These are phyloP conservation scores for Tinamus major DNA, from an alignment of 2,797 vertebrate genomes.

Conservation along the genomic window DNA sequence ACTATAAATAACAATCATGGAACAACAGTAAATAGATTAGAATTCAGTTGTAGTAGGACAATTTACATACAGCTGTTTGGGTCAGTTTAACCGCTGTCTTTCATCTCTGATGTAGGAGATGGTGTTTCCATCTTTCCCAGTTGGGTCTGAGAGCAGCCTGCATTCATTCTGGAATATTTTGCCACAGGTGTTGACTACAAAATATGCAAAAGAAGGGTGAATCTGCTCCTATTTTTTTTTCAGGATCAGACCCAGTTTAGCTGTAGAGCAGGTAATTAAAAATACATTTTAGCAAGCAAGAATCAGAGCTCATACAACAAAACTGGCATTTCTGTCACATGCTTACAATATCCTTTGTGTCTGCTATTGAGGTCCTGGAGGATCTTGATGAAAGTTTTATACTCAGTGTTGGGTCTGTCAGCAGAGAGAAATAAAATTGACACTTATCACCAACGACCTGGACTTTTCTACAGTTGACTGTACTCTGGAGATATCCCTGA, in stretches of 20 bases:
- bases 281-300: not conserved
- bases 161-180: not conserved
- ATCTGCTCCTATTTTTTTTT: not conserved
- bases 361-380: not conserved
- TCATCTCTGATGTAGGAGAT: not conserved
- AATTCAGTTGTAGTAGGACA: not conserved
- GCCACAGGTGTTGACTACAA: not conserved
- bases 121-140: too few species aligned
- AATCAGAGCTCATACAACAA: not conserved
- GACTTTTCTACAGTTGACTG: not conserved
- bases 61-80: not conserved
- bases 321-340: not conserved
- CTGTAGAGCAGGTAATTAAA: not conserved
- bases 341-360: not conserved
- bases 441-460: not conserved
- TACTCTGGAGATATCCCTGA: not conserved
- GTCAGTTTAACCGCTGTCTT: not conserved
- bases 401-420: not conserved
- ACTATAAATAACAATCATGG: not conserved
- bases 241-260: not conserved
- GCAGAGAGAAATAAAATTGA: not conserved
- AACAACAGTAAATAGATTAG: not conserved
- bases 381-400: not conserved
- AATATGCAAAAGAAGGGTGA: not conserved
- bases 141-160: not conserved